Evolutionary conservation across 2,113 vertebrate genomes (phyloP).

Genomic region (Pelvicachromis taeniatus): DNA sequence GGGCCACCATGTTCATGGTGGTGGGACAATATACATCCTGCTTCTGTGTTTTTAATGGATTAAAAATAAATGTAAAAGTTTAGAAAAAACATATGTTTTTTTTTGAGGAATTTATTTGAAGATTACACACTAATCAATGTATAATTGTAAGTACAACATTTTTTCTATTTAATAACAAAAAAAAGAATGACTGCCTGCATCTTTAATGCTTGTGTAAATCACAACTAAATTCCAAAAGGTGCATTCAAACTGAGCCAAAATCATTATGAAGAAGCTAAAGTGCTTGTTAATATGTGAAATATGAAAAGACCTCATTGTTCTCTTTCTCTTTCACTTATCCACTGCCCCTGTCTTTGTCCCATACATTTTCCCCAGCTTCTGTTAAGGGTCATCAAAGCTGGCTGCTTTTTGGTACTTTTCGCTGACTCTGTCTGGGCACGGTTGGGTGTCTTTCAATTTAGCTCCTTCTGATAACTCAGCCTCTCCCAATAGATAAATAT

Average conservation of each 20-base stretch:
- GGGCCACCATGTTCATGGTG: not conserved
- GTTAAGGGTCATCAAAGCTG: slow-evolving; percentile 18
- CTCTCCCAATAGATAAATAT: slow-evolving; percentile 62
- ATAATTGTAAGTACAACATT: not conserved
- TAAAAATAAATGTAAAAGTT: not conserved
- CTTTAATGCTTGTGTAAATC: not conserved
- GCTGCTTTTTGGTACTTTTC: slow-evolving; percentile 13
- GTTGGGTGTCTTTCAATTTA: slow-evolving; percentile 63
- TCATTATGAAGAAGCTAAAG: not conserved
- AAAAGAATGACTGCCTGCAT: not conserved
- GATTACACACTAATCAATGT: not conserved
- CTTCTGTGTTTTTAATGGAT: fast-evolving
- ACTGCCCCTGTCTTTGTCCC: not conserved
- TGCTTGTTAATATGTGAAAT: not conserved
- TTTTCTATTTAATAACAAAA: not conserved
- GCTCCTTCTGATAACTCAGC: slow-evolving; percentile 50
- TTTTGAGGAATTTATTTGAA: not conserved
- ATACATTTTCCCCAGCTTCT: not conserved
- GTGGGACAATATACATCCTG: fast-evolving
- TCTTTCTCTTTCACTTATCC: not conserved
- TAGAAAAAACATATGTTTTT: not conserved
- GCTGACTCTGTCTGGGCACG: slow-evolving; percentile 49
- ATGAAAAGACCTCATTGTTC: not conserved
- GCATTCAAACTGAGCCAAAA: not conserved
- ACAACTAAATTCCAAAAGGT: not conserved